Evolutionary conservation across 2,113 vertebrate species (phyloP).

Genomic region (Agapornis roseicollis): DNA sequence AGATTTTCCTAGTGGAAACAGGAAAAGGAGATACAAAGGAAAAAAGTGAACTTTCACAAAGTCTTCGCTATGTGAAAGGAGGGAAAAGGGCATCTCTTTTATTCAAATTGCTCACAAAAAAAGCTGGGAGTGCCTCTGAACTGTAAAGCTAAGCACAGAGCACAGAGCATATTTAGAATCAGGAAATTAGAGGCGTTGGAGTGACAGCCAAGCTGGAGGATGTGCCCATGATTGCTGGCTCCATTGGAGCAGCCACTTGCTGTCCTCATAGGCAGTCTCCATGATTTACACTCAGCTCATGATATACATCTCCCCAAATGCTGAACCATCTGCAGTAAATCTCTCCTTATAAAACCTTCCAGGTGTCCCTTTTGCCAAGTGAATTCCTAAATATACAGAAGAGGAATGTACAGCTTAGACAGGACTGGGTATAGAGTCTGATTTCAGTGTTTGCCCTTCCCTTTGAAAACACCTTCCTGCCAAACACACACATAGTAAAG

Average conservation of each 20-base stretch:
- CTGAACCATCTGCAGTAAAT: neutral
- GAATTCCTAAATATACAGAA: neutral
- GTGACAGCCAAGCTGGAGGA: neutral
- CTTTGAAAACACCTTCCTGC: neutral
- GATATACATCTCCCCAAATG: neutral
- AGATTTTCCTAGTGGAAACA: neutral
- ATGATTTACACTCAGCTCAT: neutral
- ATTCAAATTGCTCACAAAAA: neutral
- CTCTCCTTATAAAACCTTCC: neutral
- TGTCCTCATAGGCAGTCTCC: neutral
- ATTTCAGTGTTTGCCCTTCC: neutral
- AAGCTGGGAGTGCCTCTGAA: neutral
- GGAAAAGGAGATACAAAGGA: too few species aligned
- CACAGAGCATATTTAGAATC: neutral
- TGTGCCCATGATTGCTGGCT: fast-evolving
- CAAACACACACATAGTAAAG: neutral
- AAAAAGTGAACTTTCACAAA: neutral
- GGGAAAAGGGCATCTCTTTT: neutral
- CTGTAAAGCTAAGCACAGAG: neutral
- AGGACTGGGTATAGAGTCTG: neutral
- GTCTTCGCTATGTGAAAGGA: neutral
- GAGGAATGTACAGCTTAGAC: neutral
- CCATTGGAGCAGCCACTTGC: neutral
- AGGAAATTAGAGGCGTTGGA: fast-evolving
- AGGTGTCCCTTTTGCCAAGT: neutral